These are phyloP conservation scores for Psittacula echo DNA, from an alignment of 2,797 vertebrate genomes.

Conservation along the genomic window DNA sequence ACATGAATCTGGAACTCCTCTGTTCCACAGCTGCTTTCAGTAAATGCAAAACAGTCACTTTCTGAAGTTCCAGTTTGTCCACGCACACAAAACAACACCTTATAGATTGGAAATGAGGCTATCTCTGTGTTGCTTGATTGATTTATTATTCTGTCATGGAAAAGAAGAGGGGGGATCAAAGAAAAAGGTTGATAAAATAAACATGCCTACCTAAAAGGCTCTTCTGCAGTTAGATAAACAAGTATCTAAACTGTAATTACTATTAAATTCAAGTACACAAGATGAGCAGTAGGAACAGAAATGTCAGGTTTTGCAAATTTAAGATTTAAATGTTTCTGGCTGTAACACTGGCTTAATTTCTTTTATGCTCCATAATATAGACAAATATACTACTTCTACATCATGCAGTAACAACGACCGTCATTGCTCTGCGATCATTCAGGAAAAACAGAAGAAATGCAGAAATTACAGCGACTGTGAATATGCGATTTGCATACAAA, in stretches of 20 bases:
- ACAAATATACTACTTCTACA: neutral
- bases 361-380: neutral
- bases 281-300: neutral
- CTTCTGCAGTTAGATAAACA: neutral
- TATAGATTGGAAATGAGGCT: conserved; percentile 95
- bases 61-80: conserved; percentile 88
- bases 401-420: neutral
- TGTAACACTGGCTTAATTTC: neutral
- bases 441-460: neutral
- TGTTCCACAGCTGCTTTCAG: conserved; percentile 92
- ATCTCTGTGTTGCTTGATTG: conserved; percentile 88
- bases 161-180: neutral
- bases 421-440: neutral
- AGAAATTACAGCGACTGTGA: neutral
- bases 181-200: neutral
- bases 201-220: neutral
- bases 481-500: neutral
- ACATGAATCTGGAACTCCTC: conserved; percentile 98
- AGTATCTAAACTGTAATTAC: neutral
- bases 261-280: neutral
- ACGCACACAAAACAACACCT: conserved; percentile 94
- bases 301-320: neutral
- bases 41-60: conserved; percentile 95
- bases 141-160: conserved; percentile 86
- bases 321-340: neutral